A percentile compares a stretch with the other conserved stretches of the same genome.
phyloP scores from a whole-genome alignment of 2,113 vertebrate genomes.

The Lampris incognitus region DNA sequence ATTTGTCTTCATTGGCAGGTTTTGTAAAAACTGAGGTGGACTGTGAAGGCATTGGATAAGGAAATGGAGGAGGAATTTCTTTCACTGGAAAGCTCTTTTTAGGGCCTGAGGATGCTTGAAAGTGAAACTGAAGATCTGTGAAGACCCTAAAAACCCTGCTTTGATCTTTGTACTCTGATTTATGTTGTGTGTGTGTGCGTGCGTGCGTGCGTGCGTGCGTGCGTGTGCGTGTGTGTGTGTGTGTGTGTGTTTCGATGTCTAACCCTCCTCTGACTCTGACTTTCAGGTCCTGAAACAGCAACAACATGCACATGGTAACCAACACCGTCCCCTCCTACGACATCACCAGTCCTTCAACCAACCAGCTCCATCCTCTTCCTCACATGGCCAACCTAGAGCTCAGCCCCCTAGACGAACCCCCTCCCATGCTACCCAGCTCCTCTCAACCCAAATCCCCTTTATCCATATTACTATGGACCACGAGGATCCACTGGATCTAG shows the following conservation, averaged over 20 bases:
- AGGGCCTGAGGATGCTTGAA: not conserved
- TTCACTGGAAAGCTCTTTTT: not conserved
- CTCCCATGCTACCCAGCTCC: constrained; percentile 52
- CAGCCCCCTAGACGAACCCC: constrained; percentile 37
- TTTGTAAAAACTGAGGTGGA: not conserved
- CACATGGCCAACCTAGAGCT: constrained; percentile 36
- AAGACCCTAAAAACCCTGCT: not conserved
- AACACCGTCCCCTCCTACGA: constrained; percentile 66
- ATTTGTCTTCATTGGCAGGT: constrained; percentile 42
- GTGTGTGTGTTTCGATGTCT: constrained; percentile 45
- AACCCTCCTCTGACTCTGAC: constrained; percentile 77
- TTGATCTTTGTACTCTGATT: constrained; percentile 5
- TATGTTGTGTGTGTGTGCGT: constrained; percentile 18
- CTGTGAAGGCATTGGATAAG: not conserved
- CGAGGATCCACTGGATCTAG: constrained; percentile 27
- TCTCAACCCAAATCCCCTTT: constrained; percentile 38
- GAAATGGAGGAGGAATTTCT: not conserved
- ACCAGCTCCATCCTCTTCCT: constrained; percentile 41
- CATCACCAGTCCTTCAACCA: constrained; percentile 72
- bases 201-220: constrained; percentile 4
- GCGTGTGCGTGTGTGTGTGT: constrained; percentile 3
- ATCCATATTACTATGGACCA: constrained; percentile 57
- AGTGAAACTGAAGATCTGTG: not conserved
- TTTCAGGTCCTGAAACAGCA: constrained; percentile 76
- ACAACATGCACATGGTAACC: constrained; percentile 73